Conservation (phyloP, 2,888 invertebrate genomes). For the Epicampocera succincta region DNA sequence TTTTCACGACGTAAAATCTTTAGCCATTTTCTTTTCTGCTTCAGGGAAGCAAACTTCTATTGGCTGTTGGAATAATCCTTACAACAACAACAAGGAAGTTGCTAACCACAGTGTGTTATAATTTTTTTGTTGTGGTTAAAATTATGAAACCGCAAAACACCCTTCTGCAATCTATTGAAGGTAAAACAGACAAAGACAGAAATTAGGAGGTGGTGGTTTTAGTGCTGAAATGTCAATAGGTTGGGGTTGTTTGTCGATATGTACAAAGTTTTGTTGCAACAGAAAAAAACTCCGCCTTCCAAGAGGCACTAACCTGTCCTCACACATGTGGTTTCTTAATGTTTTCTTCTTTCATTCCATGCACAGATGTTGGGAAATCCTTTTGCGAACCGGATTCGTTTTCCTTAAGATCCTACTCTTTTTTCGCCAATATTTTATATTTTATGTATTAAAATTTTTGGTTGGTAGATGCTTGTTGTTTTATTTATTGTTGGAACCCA, state of each 20-base stretch:
- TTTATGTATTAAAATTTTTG: slow-evolving; percentile 43
- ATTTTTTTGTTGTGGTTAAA: slow-evolving; percentile 78
- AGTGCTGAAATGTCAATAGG: slow-evolving; percentile 22
- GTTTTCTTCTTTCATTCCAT: slow-evolving; percentile 19
- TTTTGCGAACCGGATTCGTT: slow-evolving; percentile 44
- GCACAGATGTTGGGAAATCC: background rate
- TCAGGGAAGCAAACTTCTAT: slow-evolving; percentile 3
- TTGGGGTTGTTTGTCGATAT: slow-evolving; percentile 43
- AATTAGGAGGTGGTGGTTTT: slow-evolving; percentile 49
- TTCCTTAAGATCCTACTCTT: background rate
- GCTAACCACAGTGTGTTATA: slow-evolving; percentile 78
- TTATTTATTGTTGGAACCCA: background rate
- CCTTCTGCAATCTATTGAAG: slow-evolving; percentile 44
- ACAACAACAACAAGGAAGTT: slow-evolving; percentile 8
- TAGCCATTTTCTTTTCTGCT: slow-evolving; percentile 46
- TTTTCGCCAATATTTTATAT: background rate
- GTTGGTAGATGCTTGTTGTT: slow-evolving; percentile 45
- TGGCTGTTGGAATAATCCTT: slow-evolving; percentile 18
- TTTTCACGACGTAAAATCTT: background rate
- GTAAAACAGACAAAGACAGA: slow-evolving; percentile 15
- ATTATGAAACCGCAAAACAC: slow-evolving; percentile 75
- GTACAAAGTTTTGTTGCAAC: background rate
- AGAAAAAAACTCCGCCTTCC: slow-evolving; percentile 63
- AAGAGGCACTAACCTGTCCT: slow-evolving; percentile 26
- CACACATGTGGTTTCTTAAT: slow-evolving; percentile 66